Percentiles rank a stretch among this genome's conserved stretches.
Conservation (phyloP, 2,797 vertebrate species). For the Salmo trutta region DNA sequence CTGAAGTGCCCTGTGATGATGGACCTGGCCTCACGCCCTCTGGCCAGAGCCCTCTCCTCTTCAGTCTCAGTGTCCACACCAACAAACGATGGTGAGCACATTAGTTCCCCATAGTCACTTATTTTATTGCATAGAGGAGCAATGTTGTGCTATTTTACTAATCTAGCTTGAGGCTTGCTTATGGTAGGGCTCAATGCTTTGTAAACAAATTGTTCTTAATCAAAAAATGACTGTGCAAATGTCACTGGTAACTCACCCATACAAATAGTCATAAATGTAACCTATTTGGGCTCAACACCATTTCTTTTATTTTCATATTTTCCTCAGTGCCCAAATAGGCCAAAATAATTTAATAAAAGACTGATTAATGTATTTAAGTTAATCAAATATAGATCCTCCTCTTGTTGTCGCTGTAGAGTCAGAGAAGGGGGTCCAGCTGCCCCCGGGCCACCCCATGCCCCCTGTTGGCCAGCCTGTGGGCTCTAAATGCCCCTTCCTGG, state of each 20-base stretch:
- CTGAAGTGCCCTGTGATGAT: constrained; percentile 90
- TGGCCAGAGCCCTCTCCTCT: constrained; percentile 70
- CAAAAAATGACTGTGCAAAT: not conserved
- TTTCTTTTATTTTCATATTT: not conserved
- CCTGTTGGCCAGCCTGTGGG: constrained; percentile 63
- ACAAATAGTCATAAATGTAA: not conserved
- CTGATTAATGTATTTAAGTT: not conserved
- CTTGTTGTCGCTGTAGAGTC: constrained; percentile 27
- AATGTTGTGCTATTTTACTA: not conserved
- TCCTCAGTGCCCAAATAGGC: not conserved
- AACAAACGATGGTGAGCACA: constrained; percentile 69
- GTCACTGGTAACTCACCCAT: not conserved
- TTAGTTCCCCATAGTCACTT: constrained; percentile 7
- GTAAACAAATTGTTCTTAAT: not conserved
- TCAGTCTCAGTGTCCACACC: constrained; percentile 67
- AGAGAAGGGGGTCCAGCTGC: constrained; percentile 41
- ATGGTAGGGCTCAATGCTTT: not conserved
- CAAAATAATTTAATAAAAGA: not conserved
- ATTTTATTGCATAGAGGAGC: not conserved
- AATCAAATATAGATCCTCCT: not conserved
- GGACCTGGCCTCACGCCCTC: constrained; percentile 74
- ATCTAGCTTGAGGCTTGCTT: not conserved
- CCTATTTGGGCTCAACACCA: not conserved
- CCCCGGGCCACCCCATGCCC: constrained; percentile 59
- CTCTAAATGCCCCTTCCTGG: constrained; percentile 90